These are phyloP conservation scores for Tricholaema leucomelas DNA, from an alignment of 2,113 vertebrate genomes.

Conservation along the genomic window DNA sequence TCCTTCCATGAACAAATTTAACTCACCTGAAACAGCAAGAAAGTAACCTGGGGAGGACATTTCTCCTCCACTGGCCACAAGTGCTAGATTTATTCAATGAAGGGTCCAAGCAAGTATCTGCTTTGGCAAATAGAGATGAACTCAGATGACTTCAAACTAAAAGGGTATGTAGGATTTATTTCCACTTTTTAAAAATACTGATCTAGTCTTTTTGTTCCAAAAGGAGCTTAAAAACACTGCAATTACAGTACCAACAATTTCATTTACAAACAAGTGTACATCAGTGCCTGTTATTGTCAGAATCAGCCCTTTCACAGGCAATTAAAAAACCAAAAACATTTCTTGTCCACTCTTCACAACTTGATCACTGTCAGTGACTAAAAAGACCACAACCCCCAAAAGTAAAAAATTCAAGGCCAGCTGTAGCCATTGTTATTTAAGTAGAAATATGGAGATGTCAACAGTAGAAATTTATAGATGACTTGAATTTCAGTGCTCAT, in stretches of 20 bases:
- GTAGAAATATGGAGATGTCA: background rate
- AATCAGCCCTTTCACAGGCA: background rate
- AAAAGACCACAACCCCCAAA: background rate
- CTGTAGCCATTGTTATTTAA: accelerated
- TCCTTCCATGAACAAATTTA: constrained; percentile 20
- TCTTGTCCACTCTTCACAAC: background rate
- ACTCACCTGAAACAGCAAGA: constrained; percentile 3
- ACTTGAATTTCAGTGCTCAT: background rate
- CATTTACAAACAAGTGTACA: background rate
- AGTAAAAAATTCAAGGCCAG: background rate
- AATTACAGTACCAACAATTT: background rate
- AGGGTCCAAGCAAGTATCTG: background rate
- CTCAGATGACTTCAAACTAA: background rate
- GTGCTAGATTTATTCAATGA: background rate
- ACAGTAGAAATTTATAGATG: background rate
- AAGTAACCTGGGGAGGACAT: background rate
- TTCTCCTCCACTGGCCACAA: background rate
- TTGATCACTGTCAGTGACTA: background rate
- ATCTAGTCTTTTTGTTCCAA: background rate
- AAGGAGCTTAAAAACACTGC: background rate
- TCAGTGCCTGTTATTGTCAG: background rate
- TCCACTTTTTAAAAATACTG: background rate
- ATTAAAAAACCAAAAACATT: background rate
- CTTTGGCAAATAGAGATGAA: background rate
- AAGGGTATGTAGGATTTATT: background rate